phyloP scores from a whole-genome alignment of 2,888 invertebrate species.

The Drosophila prolongata region DNA sequence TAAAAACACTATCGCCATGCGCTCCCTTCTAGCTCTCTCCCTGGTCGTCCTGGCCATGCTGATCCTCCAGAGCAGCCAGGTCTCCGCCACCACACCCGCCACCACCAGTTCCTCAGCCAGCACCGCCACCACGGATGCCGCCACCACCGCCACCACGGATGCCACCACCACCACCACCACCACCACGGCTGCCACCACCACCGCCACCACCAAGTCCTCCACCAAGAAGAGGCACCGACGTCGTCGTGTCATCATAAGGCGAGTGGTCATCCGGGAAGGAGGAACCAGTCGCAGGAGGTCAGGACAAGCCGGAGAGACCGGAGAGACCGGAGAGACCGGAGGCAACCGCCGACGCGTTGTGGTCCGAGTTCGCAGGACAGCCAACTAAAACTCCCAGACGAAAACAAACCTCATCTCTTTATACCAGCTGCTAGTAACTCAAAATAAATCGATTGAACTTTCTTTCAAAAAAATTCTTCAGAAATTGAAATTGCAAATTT shows the following conservation, averaged over 20 bases:
- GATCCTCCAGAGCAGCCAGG: neutral
- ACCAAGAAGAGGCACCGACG: constrained; percentile 4
- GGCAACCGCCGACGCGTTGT: neutral
- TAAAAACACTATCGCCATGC: neutral
- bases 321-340: neutral
- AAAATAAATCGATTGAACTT: no score
- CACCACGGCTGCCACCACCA: neutral
- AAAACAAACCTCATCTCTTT: no score
- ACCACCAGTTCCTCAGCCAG: neutral
- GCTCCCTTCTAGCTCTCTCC: neutral
- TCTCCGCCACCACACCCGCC: neutral
- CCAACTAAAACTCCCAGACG: neutral
- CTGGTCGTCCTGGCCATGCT: constrained; percentile 4
- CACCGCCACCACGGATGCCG: neutral
- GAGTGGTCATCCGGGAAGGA: neutral
- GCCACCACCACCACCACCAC: neutral
- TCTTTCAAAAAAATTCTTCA: no score
- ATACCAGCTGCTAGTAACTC: no score
- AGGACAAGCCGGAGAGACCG: neutral
- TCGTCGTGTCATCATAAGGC: constrained; percentile 7
- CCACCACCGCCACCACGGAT: neutral
- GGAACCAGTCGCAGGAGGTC: neutral
- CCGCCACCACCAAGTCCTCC: neutral
- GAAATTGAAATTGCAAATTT: no score
- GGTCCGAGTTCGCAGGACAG: constrained; percentile 1